Base-by-base conservation (phyloP, 2,888 invertebrate genomes). In the Fragum sueziense region DNA sequence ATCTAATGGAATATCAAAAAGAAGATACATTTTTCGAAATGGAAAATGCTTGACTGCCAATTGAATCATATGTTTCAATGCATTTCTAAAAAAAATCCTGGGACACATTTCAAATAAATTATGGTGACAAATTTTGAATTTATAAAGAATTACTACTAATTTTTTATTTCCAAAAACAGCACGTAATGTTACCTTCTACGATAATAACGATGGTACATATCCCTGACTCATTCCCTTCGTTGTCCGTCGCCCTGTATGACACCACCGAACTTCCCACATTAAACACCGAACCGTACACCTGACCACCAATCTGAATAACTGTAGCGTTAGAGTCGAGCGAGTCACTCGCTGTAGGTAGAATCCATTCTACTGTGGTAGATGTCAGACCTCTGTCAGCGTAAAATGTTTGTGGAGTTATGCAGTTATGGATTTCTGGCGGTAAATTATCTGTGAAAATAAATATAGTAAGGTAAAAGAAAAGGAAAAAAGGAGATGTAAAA, bases 201-300 rank as follows among this genome's bases (percentile, higher is more conserved):
- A 33, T 69, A 31, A 79, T 47, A 59, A 74, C 78, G 20, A 74
- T 74, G 6, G 9, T 41, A 51, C 74, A 74, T 47, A 70, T 57
- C 14, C 62, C 65, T 14, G 74, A 74, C 33, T 34, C 65, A 34
- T 74, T 70, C 3, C 78, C 74, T 11, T 41, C 51, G n/a, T 7
- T 25, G 31, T 79, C 78, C n/a, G 47, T 62, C 20, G 79, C 79
- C 7, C 29, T 68, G 34, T 79, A 79, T 34, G 29, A 47, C 0
- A 79, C 79, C 52, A 68, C 27, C 22, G 57, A 54, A 65, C 61
- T 79, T 17, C 79, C 79, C 20, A 71, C 47, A 29, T 52, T 34
- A 51, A 79, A 17, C 6, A 71, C 59, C 9, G 51, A 71, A 1
- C 75, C 68, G 20, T 20, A 14, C 2, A 33, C 47, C 34, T 74